Evolutionary conservation across 2,113 vertebrate species (phyloP).

Genomic region (Picathartes gymnocephalus): DNA sequence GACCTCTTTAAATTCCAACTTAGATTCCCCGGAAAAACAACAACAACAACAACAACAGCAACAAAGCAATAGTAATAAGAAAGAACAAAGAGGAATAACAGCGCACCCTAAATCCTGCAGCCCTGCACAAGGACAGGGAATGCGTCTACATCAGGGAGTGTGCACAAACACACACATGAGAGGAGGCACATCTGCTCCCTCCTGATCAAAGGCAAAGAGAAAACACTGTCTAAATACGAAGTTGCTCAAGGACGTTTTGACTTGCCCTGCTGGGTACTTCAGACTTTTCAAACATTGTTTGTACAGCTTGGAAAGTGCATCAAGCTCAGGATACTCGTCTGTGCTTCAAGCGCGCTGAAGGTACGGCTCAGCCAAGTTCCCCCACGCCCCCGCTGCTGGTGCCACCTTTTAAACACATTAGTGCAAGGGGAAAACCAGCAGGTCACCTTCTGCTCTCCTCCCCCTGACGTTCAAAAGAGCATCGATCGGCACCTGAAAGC

Average conservation of each 20-base stretch:
- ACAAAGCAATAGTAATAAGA: neutral
- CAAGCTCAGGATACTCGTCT: neutral
- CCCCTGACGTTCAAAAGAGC: neutral
- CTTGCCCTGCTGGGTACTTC: conserved; percentile 40
- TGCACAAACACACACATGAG: neutral
- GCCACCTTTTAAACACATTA: conserved; percentile 29
- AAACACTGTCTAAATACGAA: conserved; percentile 10
- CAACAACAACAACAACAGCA: neutral
- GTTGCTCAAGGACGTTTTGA: conserved; percentile 37
- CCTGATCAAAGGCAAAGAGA: conserved; percentile 3
- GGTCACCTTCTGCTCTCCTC: conserved; percentile 5
- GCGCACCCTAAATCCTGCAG: neutral
- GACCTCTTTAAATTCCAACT: conserved; percentile 1
- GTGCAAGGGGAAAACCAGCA: neutral
- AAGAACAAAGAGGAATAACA: conserved; percentile 15
- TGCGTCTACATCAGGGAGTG: neutral
- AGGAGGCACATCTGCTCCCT: conserved; percentile 35
- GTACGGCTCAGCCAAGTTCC: neutral
- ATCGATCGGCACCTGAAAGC: neutral
- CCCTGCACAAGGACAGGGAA: neutral
- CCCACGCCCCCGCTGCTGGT: neutral
- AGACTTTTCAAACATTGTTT: conserved; percentile 17
- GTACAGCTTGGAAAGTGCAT: conserved; percentile 24
- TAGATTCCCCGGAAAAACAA: neutral
- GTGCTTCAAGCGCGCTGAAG: neutral